Evolutionary conservation across 64 coral and sea anemone genomes (phyloP), one percentile per base, ranked within the genome.

Genomic region (Montipora sp.): DNA sequence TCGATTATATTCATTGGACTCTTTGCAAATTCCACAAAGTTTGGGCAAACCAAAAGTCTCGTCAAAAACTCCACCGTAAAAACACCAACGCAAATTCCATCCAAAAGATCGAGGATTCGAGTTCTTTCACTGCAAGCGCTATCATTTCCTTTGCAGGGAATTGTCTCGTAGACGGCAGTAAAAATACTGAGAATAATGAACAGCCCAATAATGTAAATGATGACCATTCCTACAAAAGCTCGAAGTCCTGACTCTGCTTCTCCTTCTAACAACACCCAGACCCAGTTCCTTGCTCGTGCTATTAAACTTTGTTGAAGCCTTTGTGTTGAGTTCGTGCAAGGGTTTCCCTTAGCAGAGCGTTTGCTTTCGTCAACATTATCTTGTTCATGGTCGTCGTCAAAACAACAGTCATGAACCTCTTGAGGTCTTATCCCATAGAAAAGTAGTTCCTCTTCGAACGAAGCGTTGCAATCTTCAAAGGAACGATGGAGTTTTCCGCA

Each of bases 171-270:
- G 7, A 93, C 87, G 12, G 95, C 93, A 0, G 95, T 92, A 77
- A 94, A 98, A 79, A 98, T 98, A 57, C 92, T 98, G 14, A 98
- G 92, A 12, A 98, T 77, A 21, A 98, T 98, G 19, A 98, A 98
- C 47, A 98, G 47, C 0, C 95, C 95, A 45, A 94, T 78, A 78
- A 98, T 78, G 63, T 98, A 98, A 2, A 94, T 77, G 11, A 91
- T 81, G 1, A 86, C 89, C 89, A 92, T 92, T 14, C 95, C 92
- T 51, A 94, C 71, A 10, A 89, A 75, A 11, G 70, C 83, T 65
- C 89, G 90, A 1, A 83, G 71, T 0, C 95, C 95, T 11, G 78
- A 90, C 15, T 94, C 83, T 0, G 91, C 47, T 7, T 98, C 92
- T 2, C 95, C 95, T 50, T 92, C 90, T 44, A 92, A 51, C 3